Conservation (phyloP, 2,888 invertebrate species). For the Noctua fimbriata region DNA sequence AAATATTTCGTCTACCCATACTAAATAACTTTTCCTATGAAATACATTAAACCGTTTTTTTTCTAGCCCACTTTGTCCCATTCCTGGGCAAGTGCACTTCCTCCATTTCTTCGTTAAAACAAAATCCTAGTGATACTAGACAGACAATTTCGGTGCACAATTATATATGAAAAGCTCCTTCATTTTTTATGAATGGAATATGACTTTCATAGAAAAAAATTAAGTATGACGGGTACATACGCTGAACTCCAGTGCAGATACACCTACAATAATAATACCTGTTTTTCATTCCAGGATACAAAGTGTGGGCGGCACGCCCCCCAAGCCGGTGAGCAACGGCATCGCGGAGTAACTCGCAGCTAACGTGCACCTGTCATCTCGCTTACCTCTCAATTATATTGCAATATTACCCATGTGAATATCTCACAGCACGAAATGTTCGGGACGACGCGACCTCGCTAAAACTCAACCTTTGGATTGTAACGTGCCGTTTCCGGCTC, state of each 20-base stretch:
- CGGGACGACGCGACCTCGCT: constrained; percentile 76
- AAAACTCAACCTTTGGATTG: constrained; percentile 66
- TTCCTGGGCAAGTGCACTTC: too few species aligned
- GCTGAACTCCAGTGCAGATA: neutral
- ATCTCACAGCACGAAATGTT: constrained; percentile 86
- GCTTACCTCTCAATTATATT: constrained; percentile 66
- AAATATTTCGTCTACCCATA: too few species aligned
- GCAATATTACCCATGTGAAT: constrained; percentile 85
- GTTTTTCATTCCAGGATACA: constrained; percentile 71
- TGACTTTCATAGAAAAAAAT: neutral
- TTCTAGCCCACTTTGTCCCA: too few species aligned
- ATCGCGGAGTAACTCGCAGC: constrained; percentile 77
- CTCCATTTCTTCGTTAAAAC: too few species aligned
- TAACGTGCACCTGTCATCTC: constrained; percentile 40
- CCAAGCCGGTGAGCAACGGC: constrained; percentile 81
- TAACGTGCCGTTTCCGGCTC: constrained; percentile 78
- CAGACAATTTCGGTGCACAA: too few species aligned
- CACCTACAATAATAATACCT: neutral
- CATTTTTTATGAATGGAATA: neutral
- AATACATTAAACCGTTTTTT: too few species aligned
- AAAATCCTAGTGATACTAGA: too few species aligned
- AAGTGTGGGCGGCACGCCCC: constrained; percentile 68
- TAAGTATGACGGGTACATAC: neutral
- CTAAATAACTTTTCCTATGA: too few species aligned
- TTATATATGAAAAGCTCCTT: too few species aligned